Percentiles rank a stretch among this genome's conserved stretches.
These are phyloP conservation scores for Pagrus major DNA, from an alignment of 2,113 vertebrate species.

Conservation along the genomic window DNA sequence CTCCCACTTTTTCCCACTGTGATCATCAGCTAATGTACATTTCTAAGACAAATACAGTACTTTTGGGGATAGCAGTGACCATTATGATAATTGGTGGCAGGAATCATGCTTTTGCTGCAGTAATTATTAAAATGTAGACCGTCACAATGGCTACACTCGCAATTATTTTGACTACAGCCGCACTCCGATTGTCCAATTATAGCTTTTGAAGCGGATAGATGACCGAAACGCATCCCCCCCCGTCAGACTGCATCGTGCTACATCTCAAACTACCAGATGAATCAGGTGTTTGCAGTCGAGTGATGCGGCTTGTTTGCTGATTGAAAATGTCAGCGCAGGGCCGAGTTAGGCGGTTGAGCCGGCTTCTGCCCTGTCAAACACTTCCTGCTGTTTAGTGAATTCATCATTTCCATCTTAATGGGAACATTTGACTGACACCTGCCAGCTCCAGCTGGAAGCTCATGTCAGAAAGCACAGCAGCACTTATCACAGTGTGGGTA, in stretches of 20 bases:
- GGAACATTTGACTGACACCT: conserved; percentile 63
- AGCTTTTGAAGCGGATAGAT: conserved; percentile 16
- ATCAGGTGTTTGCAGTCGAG: not conserved
- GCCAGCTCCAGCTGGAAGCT: conserved; percentile 31
- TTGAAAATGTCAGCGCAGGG: conserved; percentile 29
- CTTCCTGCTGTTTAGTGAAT: conserved; percentile 16
- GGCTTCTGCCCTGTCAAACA: conserved; percentile 20
- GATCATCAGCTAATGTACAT: conserved; percentile 13
- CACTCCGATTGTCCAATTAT: conserved; percentile 46
- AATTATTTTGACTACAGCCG: conserved; percentile 32
- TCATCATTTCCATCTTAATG: conserved; percentile 53
- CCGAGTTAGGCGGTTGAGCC: not conserved
- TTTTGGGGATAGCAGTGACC: conserved; percentile 21
- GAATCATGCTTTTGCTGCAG: conserved; percentile 28
- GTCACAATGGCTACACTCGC: not conserved
- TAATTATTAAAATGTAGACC: conserved; percentile 49
- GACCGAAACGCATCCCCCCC: not conserved
- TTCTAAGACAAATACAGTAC: not conserved
- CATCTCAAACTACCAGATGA: not conserved
- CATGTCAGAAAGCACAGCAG: conserved; percentile 16
- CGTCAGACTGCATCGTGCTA: not conserved
- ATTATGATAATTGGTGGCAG: conserved; percentile 33
- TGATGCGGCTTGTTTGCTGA: conserved; percentile 1
- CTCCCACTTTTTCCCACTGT: conserved; percentile 3
- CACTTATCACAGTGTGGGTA: conserved; percentile 1